Percentiles rank a stretch among this genome's conserved stretches.
Conservation (phyloP, 2,888 invertebrate genomes). For the Agriopis aurantiaria region DNA sequence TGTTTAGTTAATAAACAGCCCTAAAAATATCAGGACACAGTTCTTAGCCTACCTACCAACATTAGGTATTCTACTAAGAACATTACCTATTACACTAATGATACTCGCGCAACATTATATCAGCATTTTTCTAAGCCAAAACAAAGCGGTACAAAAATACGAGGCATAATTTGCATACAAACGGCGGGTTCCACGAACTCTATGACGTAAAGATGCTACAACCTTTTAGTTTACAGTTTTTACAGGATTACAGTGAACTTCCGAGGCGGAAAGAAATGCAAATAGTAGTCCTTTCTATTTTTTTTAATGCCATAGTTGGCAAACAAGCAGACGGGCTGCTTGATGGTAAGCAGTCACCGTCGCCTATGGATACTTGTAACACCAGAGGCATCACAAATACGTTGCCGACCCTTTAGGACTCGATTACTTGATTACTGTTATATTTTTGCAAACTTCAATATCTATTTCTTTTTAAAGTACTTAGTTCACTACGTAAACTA, state of each 20-base stretch:
- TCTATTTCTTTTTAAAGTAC: conserved; percentile 14
- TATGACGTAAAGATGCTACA: conserved; percentile 53
- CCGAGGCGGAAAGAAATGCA: conserved; percentile 29
- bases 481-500: not conserved
- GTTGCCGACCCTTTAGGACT: too few relatives aligned
- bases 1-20: too few relatives aligned
- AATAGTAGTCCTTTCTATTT: conserved; percentile 25
- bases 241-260: conserved; percentile 62
- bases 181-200: conserved; percentile 57
- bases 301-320: conserved; percentile 16
- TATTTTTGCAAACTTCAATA: conserved; percentile 24
- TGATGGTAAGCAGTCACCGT: too few relatives aligned
- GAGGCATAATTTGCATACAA: conserved; percentile 66
- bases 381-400: too few relatives aligned
- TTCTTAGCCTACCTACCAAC: conserved; percentile 4
- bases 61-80: conserved; percentile 19
- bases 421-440: too few relatives aligned
- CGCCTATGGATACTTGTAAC: too few relatives aligned
- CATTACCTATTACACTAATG: conserved; percentile 36
- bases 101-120: conserved; percentile 43
- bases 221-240: conserved; percentile 69
- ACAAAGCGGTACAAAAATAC: conserved; percentile 51
- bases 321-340: too few relatives aligned
- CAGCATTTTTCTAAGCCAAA: conserved; percentile 52
- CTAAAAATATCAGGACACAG: too few relatives aligned